phyloP scores from a whole-genome alignment of 1,140 invertebrate species.

The Andrena cerasifolii region DNA sequence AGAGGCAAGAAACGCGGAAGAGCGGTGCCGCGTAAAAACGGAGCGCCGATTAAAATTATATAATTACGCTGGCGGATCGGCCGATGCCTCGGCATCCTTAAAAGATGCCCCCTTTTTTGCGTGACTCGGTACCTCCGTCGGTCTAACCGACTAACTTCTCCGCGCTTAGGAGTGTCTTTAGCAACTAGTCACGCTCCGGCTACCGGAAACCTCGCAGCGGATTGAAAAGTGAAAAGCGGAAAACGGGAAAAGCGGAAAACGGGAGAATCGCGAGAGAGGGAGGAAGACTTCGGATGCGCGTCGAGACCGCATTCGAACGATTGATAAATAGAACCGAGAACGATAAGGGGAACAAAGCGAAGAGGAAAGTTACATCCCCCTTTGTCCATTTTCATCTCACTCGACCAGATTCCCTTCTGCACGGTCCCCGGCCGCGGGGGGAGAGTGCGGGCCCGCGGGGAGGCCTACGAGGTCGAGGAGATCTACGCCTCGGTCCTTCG shows the following conservation, averaged over 20 bases:
- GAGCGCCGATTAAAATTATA: slow-evolving; percentile 34
- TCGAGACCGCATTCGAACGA: no score
- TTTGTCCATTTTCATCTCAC: neutral
- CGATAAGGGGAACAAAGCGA: no score
- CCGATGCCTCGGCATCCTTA: slow-evolving; percentile 11
- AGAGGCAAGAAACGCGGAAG: slow-evolving; percentile 43
- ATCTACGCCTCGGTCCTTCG: slow-evolving; percentile 23
- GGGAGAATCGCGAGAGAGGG: no score
- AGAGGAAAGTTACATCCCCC: neutral
- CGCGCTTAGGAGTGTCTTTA: no score
- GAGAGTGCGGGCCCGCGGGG: neutral
- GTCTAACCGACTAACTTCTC: neutral
- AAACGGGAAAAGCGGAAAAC: slow-evolving; percentile 24
- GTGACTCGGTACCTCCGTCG: neutral
- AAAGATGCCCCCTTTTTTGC: slow-evolving; percentile 6
- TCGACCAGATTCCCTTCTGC: neutral
- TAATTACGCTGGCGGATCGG: slow-evolving; percentile 27
- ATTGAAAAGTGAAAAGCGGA: slow-evolving; percentile 23
- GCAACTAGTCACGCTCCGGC: neutral
- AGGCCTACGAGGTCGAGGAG: neutral
- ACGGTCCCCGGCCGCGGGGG: neutral
- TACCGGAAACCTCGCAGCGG: neutral
- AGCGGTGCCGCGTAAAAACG: slow-evolving; percentile 5
- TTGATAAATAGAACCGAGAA: no score
- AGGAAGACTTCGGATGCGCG: no score